phyloP scores from a whole-genome alignment of 1,140 invertebrate species.

The Eupristina koningsbergeri region DNA sequence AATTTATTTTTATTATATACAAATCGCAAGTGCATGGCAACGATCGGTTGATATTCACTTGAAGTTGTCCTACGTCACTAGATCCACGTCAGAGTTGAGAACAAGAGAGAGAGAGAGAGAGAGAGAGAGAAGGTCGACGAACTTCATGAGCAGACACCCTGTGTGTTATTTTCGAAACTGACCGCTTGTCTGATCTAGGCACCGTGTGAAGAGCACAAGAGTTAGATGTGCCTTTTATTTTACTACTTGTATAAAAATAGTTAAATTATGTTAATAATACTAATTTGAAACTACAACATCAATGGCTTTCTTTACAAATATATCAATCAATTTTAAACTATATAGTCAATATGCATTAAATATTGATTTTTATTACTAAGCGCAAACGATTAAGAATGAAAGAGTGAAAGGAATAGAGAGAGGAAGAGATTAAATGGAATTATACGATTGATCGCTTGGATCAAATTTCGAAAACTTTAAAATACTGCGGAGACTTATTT shows the following conservation, averaged over 20 bases:
- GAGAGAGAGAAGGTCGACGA: slow-evolving; percentile 30
- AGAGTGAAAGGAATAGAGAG: background rate
- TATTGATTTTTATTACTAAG: background rate
- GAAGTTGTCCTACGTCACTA: slow-evolving; percentile 25
- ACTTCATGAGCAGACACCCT: slow-evolving; percentile 16
- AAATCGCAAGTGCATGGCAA: background rate
- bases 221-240: background rate
- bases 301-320: background rate
- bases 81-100: slow-evolving; percentile 1
- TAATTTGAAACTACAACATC: background rate
- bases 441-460: background rate
- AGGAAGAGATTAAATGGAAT: background rate
- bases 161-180: slow-evolving; percentile 36
- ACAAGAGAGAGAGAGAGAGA: background rate
- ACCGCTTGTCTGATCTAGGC: slow-evolving; percentile 8
- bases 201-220: background rate
- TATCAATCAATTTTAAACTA: background rate
- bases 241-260: background rate
- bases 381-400: background rate
- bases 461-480: background rate
- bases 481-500: background rate
- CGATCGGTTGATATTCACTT: background rate
- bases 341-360: no score
- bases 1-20: background rate
- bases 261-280: background rate